These are phyloP conservation scores for Hyphantria cunea DNA, from an alignment of 1,140 invertebrate species.

Conservation along the genomic window DNA sequence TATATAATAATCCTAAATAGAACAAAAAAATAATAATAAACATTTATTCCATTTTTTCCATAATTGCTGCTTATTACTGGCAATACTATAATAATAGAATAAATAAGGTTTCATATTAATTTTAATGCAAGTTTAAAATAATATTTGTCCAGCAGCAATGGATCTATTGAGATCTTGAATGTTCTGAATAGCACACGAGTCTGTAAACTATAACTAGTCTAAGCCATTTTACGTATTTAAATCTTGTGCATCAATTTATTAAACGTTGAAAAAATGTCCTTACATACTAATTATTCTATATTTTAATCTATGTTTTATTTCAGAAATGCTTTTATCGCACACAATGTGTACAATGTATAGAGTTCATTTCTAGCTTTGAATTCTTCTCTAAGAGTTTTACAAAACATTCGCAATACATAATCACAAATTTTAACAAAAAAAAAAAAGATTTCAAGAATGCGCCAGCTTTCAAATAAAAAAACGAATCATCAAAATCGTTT, in stretches of 20 bases:
- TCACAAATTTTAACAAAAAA: too few relatives aligned
- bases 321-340: constrained; percentile 18
- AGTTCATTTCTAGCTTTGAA: constrained; percentile 1
- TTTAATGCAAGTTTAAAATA: background rate
- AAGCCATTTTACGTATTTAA: constrained; percentile 28
- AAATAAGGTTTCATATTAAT: background rate
- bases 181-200: constrained; percentile 13
- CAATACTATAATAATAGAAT: background rate
- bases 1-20: background rate
- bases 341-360: constrained; percentile 9
- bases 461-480: too few relatives aligned
- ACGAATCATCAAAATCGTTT: too few relatives aligned
- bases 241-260: constrained; percentile 23
- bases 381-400: background rate
- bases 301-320: constrained; percentile 14
- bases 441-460: too few relatives aligned
- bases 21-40: background rate
- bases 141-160: constrained; percentile 23
- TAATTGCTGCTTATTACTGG: background rate
- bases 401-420: background rate
- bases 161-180: constrained; percentile 19
- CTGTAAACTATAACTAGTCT: constrained; percentile 17
- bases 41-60: background rate
- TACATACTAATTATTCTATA: constrained; percentile 5
- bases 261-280: constrained; percentile 25